These are phyloP conservation scores for Trachelus iudaicus DNA, from an alignment of 2,888 invertebrate species.

Conservation along the genomic window DNA sequence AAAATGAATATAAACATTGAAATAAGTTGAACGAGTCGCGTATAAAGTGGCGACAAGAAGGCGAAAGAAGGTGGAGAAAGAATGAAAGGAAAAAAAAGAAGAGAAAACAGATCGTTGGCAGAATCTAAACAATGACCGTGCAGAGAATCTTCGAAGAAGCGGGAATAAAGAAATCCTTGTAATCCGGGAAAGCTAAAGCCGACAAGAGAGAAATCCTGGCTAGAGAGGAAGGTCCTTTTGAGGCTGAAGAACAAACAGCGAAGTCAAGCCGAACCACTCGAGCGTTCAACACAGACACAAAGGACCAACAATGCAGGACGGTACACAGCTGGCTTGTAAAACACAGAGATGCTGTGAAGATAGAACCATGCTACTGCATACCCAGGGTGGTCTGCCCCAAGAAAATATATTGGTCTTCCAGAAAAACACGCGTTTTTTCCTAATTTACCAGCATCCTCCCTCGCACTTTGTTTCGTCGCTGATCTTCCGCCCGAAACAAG, in stretches of 20 bases:
- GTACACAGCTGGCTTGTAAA: conserved; percentile 62
- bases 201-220: conserved; percentile 47
- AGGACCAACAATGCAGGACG: conserved; percentile 56
- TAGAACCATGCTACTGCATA: conserved; percentile 33
- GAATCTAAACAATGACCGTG: conserved; percentile 7
- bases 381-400: conserved; percentile 24
- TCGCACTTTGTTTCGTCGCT: neutral
- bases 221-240: conserved; percentile 4
- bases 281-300: conserved; percentile 49
- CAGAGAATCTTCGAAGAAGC: conserved; percentile 18
- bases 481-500: neutral
- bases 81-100: neutral
- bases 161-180: conserved; percentile 51
- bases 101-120: conserved; percentile 13
- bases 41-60: neutral
- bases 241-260: conserved; percentile 29
- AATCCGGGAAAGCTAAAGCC: conserved; percentile 54
- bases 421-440: conserved; percentile 4
- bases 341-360: conserved; percentile 61
- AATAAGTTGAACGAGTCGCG: neutral
- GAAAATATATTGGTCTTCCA: conserved; percentile 8
- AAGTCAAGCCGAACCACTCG: conserved; percentile 60
- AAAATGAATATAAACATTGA: neutral
- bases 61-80: neutral
- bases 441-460: neutral